A percentile compares a stretch with the other conserved stretches of the same genome.
Conservation (phyloP, 2,797 vertebrate species). For the Hippoglossus hippoglossus region DNA sequence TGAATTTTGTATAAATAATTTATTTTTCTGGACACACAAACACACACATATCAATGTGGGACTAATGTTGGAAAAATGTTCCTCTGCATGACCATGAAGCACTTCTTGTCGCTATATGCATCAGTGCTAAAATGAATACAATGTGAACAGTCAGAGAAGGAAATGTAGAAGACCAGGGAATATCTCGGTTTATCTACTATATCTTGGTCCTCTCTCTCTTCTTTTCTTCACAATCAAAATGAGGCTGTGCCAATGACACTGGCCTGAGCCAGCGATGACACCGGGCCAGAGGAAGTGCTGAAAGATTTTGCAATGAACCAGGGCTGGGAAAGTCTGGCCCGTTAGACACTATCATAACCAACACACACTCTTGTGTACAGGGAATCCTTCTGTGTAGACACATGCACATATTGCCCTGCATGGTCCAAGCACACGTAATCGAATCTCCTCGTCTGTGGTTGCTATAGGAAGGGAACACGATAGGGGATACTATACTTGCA, state of each 20-base stretch:
- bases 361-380: constrained; percentile 64
- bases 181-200: constrained; percentile 32
- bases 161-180: constrained; percentile 47
- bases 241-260: constrained; percentile 58
- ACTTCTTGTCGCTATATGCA: constrained; percentile 47
- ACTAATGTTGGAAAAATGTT: constrained; percentile 60
- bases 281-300: constrained; percentile 61
- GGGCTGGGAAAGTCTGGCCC: constrained; percentile 53
- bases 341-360: constrained; percentile 63
- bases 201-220: constrained; percentile 31
- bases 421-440: constrained; percentile 61
- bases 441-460: constrained; percentile 71
- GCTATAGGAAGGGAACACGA: constrained; percentile 75
- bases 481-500: constrained; percentile 75
- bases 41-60: constrained; percentile 10
- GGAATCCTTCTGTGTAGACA: constrained; percentile 50
- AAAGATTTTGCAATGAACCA: constrained; percentile 57
- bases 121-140: too few relatives aligned
- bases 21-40: constrained; percentile 17
- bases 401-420: constrained; percentile 30
- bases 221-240: constrained; percentile 64
- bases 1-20: too few relatives aligned
- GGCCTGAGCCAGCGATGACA: constrained; percentile 54
- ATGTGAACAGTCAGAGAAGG: background rate
- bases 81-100: constrained; percentile 62